Evolutionary conservation across 2,113 vertebrate genomes (phyloP), one percentile per base, ranked within the genome.

Genomic region (Lynx canadensis): DNA sequence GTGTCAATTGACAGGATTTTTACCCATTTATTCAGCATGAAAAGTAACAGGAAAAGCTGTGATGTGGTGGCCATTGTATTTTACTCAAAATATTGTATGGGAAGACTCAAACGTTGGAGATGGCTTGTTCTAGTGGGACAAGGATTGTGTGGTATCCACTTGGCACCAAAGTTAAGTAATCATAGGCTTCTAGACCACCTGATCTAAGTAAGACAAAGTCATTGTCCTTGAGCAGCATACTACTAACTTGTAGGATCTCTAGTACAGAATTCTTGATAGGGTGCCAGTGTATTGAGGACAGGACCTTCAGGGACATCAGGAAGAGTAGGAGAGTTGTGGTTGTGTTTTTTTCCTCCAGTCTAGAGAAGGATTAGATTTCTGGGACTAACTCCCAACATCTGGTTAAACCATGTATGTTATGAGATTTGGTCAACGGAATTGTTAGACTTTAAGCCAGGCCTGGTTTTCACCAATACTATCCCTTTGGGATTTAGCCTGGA

Each of bases 331-430:
- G 50, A 95, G 7, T 29, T 80, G 80, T 92, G 57, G 73, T 33
- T 96, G 36, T 94, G 50, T 52, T 97, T 95, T 48, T 71, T 96
- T 73, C 57, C 15, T 95, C 29, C 2, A 27, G 66, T 84, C 38
- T 89, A 81, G 80, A 95, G 36, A 92, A 96, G 23, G 66, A 91
- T 41, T 96, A 27, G 60, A 41, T 96, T 68, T 88, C 96, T 97
- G 92, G 68, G 66, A 97, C 80, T 94, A 96, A 88, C 73, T 97
- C 71, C 29, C 18, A 89, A 94, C 97, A 97, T 97, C 97, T 97
- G 97, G 96, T 88, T 95, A 98, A 98, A 88, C 91, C 92, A 91
- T 96, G 94, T 81, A 94, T 68, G 84, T 95, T 97, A 76, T 95
- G 76, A 92, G 93, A 85, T 89, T 91, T 95, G 78, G 94, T 88